Base-by-base conservation (phyloP, 2,888 invertebrate genomes). In the Panorpa germanica region DNA sequence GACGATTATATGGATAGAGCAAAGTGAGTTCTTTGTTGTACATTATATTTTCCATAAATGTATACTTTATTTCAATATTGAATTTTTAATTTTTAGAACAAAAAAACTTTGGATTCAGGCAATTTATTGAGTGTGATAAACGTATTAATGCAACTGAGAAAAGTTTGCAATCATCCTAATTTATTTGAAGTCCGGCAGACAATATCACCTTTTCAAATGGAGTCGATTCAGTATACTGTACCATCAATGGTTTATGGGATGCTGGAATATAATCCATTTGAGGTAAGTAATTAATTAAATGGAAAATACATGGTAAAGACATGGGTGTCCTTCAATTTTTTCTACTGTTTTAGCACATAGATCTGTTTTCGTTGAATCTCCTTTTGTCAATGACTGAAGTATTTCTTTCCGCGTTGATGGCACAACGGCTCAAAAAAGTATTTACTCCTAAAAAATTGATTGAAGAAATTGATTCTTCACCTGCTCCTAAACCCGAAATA, bases 1-100 rank as follows among this genome's bases (percentile, higher is more conserved):
- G 96, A 99, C 58, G 98, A 98, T 56, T 99, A 96, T 59, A 96
- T 99, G 95, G 78, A 88, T 31, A 71, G 90, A 45, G 75, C 93
- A 47, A 81, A 82, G 83, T 85, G 57, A 65, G 73, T 61, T 38
- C 39, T 38, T 10, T 20, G 14, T 28, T 20, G 12, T 17, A 23
- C 16, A 14, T 20, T 13, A 9, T 27, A 23, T 15, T 5, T 25
- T 28, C 20, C 17, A 30, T 29, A 13, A 29, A 15, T 21, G 8
- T n/a, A 32, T 11, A 14, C 28, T 27, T 31, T 12, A 28, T 32
- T 34, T 17, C 33, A 31, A 26, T 23, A 13, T 11, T 25, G 19
- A 34, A 31, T 25, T 22, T 34, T 36, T 37, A 34, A 36, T 38
- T 49, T 51, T 34, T 50, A 90, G 90, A 51, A 98, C 98, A 28